Percentiles rank a stretch among this genome's conserved stretches.
phyloP scores from a whole-genome alignment of 2,797 vertebrate species.

The Enteromius argenteus region DNA sequence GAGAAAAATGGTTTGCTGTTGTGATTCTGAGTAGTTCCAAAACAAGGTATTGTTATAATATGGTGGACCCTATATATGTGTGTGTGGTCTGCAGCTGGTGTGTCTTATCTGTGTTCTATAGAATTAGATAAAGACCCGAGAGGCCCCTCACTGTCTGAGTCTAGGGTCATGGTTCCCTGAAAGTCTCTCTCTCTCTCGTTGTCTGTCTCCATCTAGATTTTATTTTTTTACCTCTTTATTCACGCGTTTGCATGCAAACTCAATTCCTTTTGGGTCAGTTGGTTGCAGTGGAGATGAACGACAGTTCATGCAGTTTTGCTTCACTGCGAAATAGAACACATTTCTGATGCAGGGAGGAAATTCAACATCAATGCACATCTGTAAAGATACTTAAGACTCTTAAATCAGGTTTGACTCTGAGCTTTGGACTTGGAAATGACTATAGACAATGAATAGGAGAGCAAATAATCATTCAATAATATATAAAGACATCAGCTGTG shows the following conservation, averaged over 20 bases:
- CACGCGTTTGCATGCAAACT: slow-evolving; percentile 1
- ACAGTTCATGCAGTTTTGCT: neutral
- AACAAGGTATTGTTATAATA: slow-evolving; percentile 20
- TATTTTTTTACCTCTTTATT: slow-evolving; percentile 12
- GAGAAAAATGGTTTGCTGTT: neutral
- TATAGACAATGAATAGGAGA: neutral
- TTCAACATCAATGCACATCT: neutral
- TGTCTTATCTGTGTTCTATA: slow-evolving; percentile 70
- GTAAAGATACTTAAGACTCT: slow-evolving; percentile 1
- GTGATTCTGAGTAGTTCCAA: neutral
- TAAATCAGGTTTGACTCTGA: neutral
- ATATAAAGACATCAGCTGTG: neutral
- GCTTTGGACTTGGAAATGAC: neutral
- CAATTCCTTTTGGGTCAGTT: neutral
- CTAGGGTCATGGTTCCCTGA: slow-evolving; percentile 49
- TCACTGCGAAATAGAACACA: neutral
- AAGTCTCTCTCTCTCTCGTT: slow-evolving; percentile 3
- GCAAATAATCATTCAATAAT: slow-evolving; percentile 6
- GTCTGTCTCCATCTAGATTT: slow-evolving; percentile 21
- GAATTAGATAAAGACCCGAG: slow-evolving; percentile 65
- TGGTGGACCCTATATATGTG: slow-evolving; percentile 51
- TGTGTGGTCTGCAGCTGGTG: slow-evolving; percentile 70
- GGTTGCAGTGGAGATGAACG: neutral
- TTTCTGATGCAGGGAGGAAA: neutral
- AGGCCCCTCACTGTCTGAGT: slow-evolving; percentile 65